Evolutionary conservation across 1,140 invertebrate genomes (phyloP).

Genomic region (Aplysia californica): DNA sequence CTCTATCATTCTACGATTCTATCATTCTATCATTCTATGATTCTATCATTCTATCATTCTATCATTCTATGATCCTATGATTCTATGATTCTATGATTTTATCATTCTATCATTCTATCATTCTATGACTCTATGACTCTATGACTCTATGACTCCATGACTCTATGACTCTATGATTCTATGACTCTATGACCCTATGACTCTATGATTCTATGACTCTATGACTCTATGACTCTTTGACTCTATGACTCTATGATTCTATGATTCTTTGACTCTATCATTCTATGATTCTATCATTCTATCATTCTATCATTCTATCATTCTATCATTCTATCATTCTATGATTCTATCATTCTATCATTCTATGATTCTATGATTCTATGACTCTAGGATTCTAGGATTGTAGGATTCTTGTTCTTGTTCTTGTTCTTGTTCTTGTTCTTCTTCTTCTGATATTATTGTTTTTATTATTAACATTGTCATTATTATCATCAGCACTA

Average conservation of each 20-base stretch:
- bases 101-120: neutral
- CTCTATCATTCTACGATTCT: neutral
- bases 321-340: neutral
- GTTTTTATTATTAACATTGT: too few species aligned
- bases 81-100: neutral
- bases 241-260: neutral
- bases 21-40: neutral
- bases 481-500: too few species aligned
- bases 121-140: neutral
- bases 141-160: neutral
- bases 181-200: neutral
- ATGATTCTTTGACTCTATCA: neutral
- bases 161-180: neutral
- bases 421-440: neutral
- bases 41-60: neutral
- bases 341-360: neutral
- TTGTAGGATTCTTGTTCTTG: neutral
- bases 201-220: neutral
- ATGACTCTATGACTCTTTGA: neutral
- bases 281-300: neutral
- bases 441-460: neutral
- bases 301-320: neutral
- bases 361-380: neutral
- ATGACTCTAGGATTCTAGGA: neutral
- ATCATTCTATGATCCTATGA: neutral